phyloP scores from a whole-genome alignment of 2,797 vertebrate genomes.

The Chiroxiphia lanceolata region DNA sequence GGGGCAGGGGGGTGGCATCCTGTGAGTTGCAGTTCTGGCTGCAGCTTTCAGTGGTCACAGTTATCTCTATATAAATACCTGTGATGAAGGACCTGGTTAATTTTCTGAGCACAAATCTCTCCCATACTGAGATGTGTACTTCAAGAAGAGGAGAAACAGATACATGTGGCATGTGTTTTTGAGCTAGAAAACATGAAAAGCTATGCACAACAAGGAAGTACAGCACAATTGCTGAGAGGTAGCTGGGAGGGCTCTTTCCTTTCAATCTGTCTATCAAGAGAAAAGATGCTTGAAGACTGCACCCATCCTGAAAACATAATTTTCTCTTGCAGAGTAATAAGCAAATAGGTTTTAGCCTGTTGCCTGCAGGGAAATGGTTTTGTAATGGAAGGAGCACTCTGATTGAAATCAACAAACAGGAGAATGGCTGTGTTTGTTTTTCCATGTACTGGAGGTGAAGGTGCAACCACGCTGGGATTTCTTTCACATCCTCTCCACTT shows the following conservation, averaged over 20 bases:
- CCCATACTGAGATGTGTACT: neutral
- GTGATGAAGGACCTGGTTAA: neutral
- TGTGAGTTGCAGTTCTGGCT: neutral
- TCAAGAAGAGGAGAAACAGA: neutral
- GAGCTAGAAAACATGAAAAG: neutral
- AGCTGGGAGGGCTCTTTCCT: neutral
- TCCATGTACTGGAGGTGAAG: slow-evolving; percentile 64
- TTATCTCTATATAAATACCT: neutral
- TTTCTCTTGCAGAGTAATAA: slow-evolving; percentile 62
- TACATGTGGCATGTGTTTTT: neutral
- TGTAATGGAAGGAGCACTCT: slow-evolving; percentile 67
- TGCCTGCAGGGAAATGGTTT: slow-evolving; percentile 64
- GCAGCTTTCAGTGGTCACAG: neutral
- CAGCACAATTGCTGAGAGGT: neutral
- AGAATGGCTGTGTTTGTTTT: slow-evolving; percentile 72
- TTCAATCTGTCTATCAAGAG: slow-evolving; percentile 27
- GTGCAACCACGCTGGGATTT: slow-evolving; percentile 33
- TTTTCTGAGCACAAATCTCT: neutral
- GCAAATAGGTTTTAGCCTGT: slow-evolving; percentile 52
- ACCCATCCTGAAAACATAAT: slow-evolving; percentile 17
- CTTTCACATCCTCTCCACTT: slow-evolving; percentile 58
- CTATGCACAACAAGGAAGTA: neutral
- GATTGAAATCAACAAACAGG: slow-evolving; percentile 68
- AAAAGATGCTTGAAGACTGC: slow-evolving; percentile 28
- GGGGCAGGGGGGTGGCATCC: neutral